These are phyloP conservation scores for Dallia pectoralis DNA, from an alignment of 2,797 vertebrate species.

Conservation along the genomic window DNA sequence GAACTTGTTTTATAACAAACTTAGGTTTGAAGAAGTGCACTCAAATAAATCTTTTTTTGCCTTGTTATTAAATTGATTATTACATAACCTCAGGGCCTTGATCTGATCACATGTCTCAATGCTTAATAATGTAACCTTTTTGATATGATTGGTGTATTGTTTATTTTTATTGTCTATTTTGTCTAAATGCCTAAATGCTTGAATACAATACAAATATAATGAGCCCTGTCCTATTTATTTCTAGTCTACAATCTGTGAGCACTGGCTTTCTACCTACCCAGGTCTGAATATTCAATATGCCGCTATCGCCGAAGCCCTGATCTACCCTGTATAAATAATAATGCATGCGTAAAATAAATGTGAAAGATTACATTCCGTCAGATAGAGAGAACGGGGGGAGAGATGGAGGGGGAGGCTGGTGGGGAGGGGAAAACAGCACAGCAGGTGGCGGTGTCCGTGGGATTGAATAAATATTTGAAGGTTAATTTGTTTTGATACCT, in stretches of 20 bases:
- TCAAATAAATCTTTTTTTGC: slow-evolving; percentile 40
- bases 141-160: no score
- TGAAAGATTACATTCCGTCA: slow-evolving; percentile 62
- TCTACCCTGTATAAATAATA: slow-evolving; percentile 62
- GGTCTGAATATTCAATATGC: slow-evolving; percentile 59
- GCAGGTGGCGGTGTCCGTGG: slow-evolving; percentile 19
- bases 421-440: slow-evolving; percentile 18
- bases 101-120: slow-evolving; percentile 60
- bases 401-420: slow-evolving; percentile 8
- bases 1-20: slow-evolving; percentile 35
- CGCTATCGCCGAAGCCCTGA: slow-evolving; percentile 48
- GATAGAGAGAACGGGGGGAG: slow-evolving; percentile 29
- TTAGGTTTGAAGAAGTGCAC: slow-evolving; percentile 32
- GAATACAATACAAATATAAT: no score
- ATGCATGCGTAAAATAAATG: slow-evolving; percentile 62
- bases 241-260: slow-evolving; percentile 52
- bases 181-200: no score
- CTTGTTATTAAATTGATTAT: slow-evolving; percentile 38
- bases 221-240: slow-evolving; percentile 56
- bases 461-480: slow-evolving; percentile 63
- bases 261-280: slow-evolving; percentile 24
- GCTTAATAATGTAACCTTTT: slow-evolving; percentile 63
- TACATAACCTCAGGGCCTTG: slow-evolving; percentile 50
- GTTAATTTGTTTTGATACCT: slow-evolving; percentile 69
- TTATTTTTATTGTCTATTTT: no score